A percentile compares a stretch with the other conserved stretches of the same genome.
phyloP scores from a whole-genome alignment of 64 coral and sea anemone species.

The Montipora cactus region DNA sequence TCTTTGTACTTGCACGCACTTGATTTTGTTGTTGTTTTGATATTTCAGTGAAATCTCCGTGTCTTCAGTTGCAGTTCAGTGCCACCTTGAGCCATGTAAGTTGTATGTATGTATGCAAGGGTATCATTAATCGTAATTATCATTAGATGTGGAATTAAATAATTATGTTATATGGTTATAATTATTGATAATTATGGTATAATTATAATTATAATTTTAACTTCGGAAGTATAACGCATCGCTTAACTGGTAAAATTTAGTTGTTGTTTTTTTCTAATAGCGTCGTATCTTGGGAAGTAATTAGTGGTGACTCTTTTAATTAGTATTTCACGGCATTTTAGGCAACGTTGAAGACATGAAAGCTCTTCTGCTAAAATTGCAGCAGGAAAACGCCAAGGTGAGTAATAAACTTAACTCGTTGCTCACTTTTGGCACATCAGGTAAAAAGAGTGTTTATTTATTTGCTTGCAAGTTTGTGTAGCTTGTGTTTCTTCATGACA shows the following conservation, averaged over 20 bases:
- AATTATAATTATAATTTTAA: neutral
- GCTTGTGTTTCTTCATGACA: too few species aligned
- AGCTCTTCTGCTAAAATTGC: neutral
- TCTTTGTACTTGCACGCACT: too few species aligned
- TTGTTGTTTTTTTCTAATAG: too few species aligned
- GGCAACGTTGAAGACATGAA: slow-evolving; percentile 28
- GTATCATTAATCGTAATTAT: too few species aligned
- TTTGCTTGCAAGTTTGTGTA: too few species aligned
- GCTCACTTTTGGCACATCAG: neutral
- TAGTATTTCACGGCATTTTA: neutral
- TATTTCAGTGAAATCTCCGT: slow-evolving; percentile 1
- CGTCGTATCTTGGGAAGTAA: too few species aligned
- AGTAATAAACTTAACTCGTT: neutral
- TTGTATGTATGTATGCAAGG: neutral
- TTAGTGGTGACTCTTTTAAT: neutral
- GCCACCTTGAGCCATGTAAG: slow-evolving; percentile 19
- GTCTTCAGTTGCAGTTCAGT: slow-evolving; percentile 31
- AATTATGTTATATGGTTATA: too few species aligned
- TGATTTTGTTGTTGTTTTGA: neutral
- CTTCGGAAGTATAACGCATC: too few species aligned
- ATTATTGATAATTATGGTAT: too few species aligned
- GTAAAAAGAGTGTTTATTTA: neutral
- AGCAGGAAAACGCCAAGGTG: slow-evolving; percentile 44
- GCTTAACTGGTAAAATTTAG: too few species aligned
- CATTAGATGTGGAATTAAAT: too few species aligned